phyloP scores from a whole-genome alignment of 1,140 invertebrate species.

The Diuraphis noxia region DNA sequence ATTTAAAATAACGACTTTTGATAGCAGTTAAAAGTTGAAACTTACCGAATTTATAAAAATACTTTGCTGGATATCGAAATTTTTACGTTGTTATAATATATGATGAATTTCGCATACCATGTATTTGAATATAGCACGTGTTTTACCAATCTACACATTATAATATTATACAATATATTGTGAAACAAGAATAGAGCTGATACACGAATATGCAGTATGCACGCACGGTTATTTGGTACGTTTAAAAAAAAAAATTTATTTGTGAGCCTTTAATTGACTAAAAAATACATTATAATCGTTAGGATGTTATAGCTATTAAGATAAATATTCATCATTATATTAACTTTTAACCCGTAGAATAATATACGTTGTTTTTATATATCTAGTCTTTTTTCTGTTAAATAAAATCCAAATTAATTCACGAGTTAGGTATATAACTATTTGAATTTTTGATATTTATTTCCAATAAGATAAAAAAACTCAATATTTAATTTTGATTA shows the following conservation, averaged over 20 bases:
- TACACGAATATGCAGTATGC: background rate
- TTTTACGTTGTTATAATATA: background rate
- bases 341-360: background rate
- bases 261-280: background rate
- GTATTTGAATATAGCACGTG: background rate
- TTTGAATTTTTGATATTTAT: background rate
- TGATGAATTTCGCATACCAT: background rate
- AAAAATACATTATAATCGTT: slow-evolving; percentile 22
- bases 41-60: background rate
- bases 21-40: background rate
- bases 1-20: background rate
- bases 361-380: background rate
- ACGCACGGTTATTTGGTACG: background rate
- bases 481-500: background rate
- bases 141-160: background rate
- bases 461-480: background rate
- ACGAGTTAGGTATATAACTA: background rate
- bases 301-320: slow-evolving; percentile 2
- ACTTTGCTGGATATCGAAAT: background rate
- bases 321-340: slow-evolving; percentile 21
- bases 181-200: background rate
- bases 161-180: background rate
- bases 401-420: background rate
- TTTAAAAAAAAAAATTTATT: background rate
- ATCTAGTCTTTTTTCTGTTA: background rate